These are phyloP conservation scores for Mycteria americana DNA, from an alignment of 2,797 vertebrate genomes.

Conservation along the genomic window DNA sequence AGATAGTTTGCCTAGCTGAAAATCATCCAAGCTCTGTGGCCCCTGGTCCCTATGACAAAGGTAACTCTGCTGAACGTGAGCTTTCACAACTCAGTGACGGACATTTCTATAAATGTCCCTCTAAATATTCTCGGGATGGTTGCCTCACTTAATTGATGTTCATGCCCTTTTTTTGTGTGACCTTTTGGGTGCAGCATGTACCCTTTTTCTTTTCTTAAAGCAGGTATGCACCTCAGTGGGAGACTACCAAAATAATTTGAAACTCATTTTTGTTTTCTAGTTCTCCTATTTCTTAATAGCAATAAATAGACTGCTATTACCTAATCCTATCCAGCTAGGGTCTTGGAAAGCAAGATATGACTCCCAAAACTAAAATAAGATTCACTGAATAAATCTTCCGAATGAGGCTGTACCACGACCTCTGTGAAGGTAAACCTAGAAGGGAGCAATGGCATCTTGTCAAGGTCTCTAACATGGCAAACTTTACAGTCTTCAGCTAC, in stretches of 20 bases:
- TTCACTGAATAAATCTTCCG: not conserved
- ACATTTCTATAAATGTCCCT: not conserved
- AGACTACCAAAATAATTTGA: not conserved
- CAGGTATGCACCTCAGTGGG: not conserved
- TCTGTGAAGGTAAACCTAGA: not conserved
- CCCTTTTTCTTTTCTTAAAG: not conserved
- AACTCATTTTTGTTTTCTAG: not conserved
- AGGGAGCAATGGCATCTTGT: not conserved
- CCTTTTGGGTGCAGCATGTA: fast-evolving
- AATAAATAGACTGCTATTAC: not conserved
- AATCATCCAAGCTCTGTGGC: not conserved
- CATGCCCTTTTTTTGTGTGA: not conserved
- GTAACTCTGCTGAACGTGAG: not conserved
- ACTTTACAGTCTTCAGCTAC: not conserved
- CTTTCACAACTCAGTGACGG: not conserved
- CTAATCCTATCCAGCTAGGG: not conserved
- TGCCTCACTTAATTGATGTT: not conserved
- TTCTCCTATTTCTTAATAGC: not conserved
- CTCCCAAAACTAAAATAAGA: not conserved
- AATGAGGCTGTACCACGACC: not conserved
- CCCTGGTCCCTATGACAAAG: not conserved
- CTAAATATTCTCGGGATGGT: not conserved
- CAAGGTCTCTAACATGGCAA: not conserved
- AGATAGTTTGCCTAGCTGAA: not conserved
- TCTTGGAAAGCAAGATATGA: not conserved